Evolutionary conservation across 2,888 invertebrate species (phyloP).

Genomic region (Laothoe populi): DNA sequence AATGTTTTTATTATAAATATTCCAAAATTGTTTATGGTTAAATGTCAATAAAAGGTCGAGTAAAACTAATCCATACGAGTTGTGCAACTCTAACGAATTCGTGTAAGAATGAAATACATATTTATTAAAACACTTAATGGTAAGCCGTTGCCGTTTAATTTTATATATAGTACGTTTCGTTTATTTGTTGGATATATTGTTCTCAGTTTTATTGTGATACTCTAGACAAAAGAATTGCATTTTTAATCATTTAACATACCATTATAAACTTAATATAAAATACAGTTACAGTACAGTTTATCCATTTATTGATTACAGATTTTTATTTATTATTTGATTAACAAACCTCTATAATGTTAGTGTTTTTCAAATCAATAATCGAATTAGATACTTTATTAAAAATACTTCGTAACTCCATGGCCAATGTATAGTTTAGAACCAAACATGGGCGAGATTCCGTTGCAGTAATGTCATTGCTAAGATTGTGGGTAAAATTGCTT

Average conservation of each 20-base stretch:
- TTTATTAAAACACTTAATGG: neutral
- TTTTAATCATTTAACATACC: too few relatives aligned
- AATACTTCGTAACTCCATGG: conserved; percentile 43
- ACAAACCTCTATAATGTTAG: too few relatives aligned
- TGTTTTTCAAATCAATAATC: too few relatives aligned
- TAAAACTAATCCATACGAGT: conserved; percentile 12
- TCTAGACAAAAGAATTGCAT: too few relatives aligned
- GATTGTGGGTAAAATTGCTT: conserved; percentile 78
- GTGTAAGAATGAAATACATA: conserved; percentile 4
- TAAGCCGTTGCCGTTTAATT: neutral
- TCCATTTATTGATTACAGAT: too few relatives aligned
- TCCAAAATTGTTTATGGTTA: neutral
- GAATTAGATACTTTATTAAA: neutral
- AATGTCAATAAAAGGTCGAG: conserved; percentile 21
- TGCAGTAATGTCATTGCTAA: conserved; percentile 75
- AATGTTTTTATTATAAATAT: conserved; percentile 3
- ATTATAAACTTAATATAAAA: too few relatives aligned
- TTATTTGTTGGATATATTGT: neutral
- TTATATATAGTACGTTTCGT: neutral
- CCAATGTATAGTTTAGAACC: conserved; percentile 52
- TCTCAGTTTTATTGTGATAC: neutral
- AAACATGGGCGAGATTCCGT: conserved; percentile 66
- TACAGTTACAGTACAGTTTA: too few relatives aligned
- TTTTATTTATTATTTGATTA: too few relatives aligned
- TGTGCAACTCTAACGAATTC: conserved; percentile 18